These are phyloP conservation scores for Lucilia cuprina DNA, from an alignment of 1,140 invertebrate species.

Conservation along the genomic window DNA sequence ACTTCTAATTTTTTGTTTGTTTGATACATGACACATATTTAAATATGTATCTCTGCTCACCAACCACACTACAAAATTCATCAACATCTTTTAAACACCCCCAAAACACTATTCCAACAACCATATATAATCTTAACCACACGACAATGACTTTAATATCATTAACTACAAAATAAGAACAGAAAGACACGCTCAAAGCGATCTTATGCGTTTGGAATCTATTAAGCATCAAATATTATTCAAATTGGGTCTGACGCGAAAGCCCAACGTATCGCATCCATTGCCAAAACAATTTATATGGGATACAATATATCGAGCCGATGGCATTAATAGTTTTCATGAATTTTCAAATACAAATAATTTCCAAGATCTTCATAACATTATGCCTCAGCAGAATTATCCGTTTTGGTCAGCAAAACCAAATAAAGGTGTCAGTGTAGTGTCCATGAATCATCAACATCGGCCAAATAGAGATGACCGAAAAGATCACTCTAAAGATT, in stretches of 20 bases:
- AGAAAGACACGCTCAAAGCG: slow-evolving; percentile 53
- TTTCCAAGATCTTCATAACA: not conserved
- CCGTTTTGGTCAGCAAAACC: not conserved
- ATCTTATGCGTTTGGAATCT: slow-evolving; percentile 73
- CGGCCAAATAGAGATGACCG: not conserved
- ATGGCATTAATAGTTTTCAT: slow-evolving; percentile 43
- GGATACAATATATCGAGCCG: slow-evolving; percentile 73
- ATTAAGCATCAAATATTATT: slow-evolving; percentile 80
- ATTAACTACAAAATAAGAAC: not conserved
- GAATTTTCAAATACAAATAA: slow-evolving; percentile 29
- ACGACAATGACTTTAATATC: slow-evolving; percentile 42
- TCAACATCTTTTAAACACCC: slow-evolving; percentile 47
- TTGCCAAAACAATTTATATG: slow-evolving; percentile 73
- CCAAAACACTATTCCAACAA: slow-evolving; percentile 41
- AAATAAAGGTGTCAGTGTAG: not conserved
- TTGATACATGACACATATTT: not conserved
- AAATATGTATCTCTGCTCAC: not conserved
- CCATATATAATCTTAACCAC: slow-evolving; percentile 45
- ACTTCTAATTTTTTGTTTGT: not conserved
- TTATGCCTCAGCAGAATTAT: not conserved
- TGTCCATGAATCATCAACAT: not conserved
- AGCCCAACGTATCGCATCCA: slow-evolving; percentile 75
- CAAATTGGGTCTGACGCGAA: slow-evolving; percentile 73
- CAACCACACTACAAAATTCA: slow-evolving; percentile 25
- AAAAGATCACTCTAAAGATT: not conserved